Evolutionary conservation across 2,888 invertebrate species (phyloP), one percentile per base, ranked within the genome.

Genomic region (Tyria jacobaeae): DNA sequence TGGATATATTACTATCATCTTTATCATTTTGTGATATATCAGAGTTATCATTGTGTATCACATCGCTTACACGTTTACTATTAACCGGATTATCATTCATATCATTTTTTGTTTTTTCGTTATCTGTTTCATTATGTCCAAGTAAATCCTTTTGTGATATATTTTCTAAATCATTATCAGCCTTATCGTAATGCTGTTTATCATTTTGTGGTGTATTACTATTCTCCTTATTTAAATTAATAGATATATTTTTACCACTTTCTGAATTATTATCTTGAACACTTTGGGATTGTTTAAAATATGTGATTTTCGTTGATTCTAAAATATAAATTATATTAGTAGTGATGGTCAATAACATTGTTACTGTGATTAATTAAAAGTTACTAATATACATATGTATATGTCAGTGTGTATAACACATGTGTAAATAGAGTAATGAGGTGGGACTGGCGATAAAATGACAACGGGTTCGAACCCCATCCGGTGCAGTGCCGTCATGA

Each of bases 271-370:
- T 55, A 9, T 34, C 25, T 35, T 34, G 31, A 35, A 3, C 1
- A 5, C 1, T 57, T 50, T 64, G 35, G 0, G 75, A 17, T 25
- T 70, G 68, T 57, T 75, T 75, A 10, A 60, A 75, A 37, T 68
- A 75, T 48, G 71, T 64, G 0, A 75, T 71, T 1, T 71, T 49
- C 10, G 44, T 71, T 44, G 59, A 47, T 50, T 62, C 75, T 75
- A 69, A 17, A 73, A 71, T 14, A 49, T 21, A 7, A 12, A 17
- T 25, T 48, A 17, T 12, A 27, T 27, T 27, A n/a, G n/a, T n/a
- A n/a, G n/a, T n/a, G n/a, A n/a, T n/a, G n/a, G n/a, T n/a, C n/a
- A n/a, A n/a, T n/a, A n/a, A n/a, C n/a, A n/a, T n/a, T n/a, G n/a
- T n/a, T n/a, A n/a, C n/a, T n/a, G n/a, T n/a, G n/a, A n/a, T n/a